These are phyloP conservation scores for Tanaodytes sp. DNA, from an alignment of 2,888 invertebrate species.

Conservation along the genomic window DNA sequence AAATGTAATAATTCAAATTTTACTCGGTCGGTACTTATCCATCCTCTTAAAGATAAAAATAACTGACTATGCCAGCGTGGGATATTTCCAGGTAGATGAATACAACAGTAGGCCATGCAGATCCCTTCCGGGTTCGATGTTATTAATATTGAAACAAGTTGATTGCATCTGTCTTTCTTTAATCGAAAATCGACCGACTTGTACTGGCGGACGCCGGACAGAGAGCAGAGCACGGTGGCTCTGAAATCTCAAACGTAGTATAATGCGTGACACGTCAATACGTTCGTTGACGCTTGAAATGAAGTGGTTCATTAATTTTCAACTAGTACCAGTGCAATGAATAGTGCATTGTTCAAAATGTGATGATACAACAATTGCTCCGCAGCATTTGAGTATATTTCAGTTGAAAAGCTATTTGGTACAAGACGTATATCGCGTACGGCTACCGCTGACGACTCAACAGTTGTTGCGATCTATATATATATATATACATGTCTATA, in stretches of 20 bases:
- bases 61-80: too few species aligned
- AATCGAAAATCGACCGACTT: slow-evolving; percentile 30
- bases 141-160: too few species aligned
- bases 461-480: slow-evolving; percentile 31
- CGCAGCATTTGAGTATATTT: slow-evolving; percentile 14
- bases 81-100: too few species aligned
- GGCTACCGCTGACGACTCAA: slow-evolving; percentile 24
- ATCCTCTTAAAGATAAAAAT: too few species aligned
- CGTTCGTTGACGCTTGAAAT: slow-evolving; percentile 13
- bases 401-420: background rate
- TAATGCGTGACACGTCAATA: slow-evolving; percentile 26
- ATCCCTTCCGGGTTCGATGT: too few species aligned
- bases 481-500: too few species aligned
- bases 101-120: too few species aligned
- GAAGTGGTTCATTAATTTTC: slow-evolving; percentile 17
- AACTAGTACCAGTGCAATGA: slow-evolving; percentile 15
- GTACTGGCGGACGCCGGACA: background rate
- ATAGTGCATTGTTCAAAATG: slow-evolving; percentile 13
- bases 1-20: too few species aligned
- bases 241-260: slow-evolving; percentile 12
- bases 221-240: background rate
- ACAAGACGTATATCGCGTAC: slow-evolving; percentile 11
- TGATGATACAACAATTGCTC: slow-evolving; percentile 2
- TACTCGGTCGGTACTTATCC: too few species aligned
- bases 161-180: too few species aligned